phyloP scores from a whole-genome alignment of 2,797 vertebrate species.

The Chrysocyon brachyurus region DNA sequence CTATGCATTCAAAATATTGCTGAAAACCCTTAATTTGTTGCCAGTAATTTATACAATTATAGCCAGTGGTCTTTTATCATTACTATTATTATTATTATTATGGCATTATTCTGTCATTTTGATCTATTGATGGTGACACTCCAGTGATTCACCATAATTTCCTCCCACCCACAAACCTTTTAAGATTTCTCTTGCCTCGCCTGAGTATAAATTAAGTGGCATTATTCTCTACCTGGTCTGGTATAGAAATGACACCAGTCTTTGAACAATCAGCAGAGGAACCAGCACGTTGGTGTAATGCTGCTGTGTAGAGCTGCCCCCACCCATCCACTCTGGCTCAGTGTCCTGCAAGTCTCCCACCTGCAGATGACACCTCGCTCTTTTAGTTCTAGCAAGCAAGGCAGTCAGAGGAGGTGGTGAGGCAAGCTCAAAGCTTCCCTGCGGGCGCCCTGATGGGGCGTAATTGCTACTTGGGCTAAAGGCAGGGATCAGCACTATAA shows the following conservation, averaged over 20 bases:
- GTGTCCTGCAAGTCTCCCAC: not conserved
- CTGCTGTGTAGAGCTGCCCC: not conserved
- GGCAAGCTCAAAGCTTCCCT: not conserved
- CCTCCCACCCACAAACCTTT: slow-evolving; percentile 85
- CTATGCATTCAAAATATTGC: slow-evolving; percentile 84
- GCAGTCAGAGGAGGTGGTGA: not conserved
- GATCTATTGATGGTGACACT: slow-evolving; percentile 84
- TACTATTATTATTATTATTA: slow-evolving; percentile 79
- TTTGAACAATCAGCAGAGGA: not conserved
- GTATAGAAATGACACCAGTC: slow-evolving; percentile 10
- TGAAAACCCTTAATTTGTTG: slow-evolving; percentile 87
- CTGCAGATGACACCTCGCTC: not conserved
- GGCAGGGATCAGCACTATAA: not conserved
- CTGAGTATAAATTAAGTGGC: slow-evolving; percentile 68
- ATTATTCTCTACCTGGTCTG: slow-evolving; percentile 54
- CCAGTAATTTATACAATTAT: slow-evolving; percentile 86
- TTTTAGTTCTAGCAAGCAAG: slow-evolving; percentile 42
- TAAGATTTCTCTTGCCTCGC: slow-evolving; percentile 75
- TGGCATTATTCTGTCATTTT: slow-evolving; percentile 85
- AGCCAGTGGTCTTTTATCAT: slow-evolving; percentile 81
- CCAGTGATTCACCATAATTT: slow-evolving; percentile 85
- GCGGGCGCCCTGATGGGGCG: not conserved
- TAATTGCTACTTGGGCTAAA: slow-evolving; percentile 63
- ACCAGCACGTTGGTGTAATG: not conserved
- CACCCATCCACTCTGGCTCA: not conserved